These are phyloP conservation scores for Torymus texanus DNA, from an alignment of 2,888 invertebrate genomes.

Conservation along the genomic window DNA sequence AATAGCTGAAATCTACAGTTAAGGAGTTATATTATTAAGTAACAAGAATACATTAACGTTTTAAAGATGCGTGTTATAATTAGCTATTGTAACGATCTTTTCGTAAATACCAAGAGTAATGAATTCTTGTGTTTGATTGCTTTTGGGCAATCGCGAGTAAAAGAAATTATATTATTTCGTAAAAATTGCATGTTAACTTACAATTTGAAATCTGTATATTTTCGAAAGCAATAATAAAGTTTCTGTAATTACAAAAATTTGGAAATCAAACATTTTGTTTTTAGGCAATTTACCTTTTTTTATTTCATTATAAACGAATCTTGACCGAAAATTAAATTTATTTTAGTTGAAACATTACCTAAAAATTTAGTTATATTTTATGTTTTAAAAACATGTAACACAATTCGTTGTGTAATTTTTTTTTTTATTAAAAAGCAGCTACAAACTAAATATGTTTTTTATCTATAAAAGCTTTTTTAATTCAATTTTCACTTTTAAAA, in stretches of 20 bases:
- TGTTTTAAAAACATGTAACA: no score
- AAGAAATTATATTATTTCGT: slow-evolving; percentile 27
- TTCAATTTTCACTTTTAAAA: no score
- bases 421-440: no score
- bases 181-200: slow-evolving; percentile 30
- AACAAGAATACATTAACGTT: slow-evolving; percentile 6
- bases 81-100: slow-evolving; percentile 13
- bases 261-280: not conserved
- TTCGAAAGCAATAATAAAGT: slow-evolving; percentile 68
- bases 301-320: not conserved
- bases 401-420: no score
- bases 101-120: not conserved
- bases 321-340: not conserved
- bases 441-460: no score
- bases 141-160: not conserved
- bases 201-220: slow-evolving; percentile 63
- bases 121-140: slow-evolving; percentile 13
- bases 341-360: no score
- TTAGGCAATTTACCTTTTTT: no score
- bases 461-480: no score
- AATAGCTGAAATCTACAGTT: slow-evolving; percentile 29
- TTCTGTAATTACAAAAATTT: slow-evolving; percentile 34
- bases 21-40: slow-evolving; percentile 10
- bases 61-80: slow-evolving; percentile 12
- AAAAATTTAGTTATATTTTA: no score